A percentile compares a stretch with the other conserved stretches of the same genome.
phyloP scores from a whole-genome alignment of 1,140 invertebrate species.

The Holcopasites calliopsidis region DNA sequence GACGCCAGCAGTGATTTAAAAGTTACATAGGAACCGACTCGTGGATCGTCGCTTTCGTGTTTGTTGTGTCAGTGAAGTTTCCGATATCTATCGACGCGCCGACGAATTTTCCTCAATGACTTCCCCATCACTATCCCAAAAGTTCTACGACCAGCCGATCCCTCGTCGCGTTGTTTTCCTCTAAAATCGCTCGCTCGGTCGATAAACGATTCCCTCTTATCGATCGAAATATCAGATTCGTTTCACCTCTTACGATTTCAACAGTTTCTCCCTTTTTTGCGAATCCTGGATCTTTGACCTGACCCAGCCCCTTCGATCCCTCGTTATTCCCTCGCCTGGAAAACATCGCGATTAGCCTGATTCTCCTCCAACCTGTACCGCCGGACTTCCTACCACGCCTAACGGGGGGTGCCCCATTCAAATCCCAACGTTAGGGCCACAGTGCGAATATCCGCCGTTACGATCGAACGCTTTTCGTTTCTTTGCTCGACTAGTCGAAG shows the following conservation, averaged over 20 bases:
- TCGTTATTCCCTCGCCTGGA: background rate
- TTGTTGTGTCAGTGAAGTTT: background rate
- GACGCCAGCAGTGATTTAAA: constrained; percentile 4
- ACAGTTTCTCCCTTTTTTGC: background rate
- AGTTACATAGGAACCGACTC: background rate
- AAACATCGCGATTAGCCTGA: background rate
- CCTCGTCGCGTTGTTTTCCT: background rate
- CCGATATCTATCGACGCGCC: too few species aligned
- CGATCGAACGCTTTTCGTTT: background rate
- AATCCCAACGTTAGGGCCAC: background rate
- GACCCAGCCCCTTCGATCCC: too few species aligned
- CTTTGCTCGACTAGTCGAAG: background rate
- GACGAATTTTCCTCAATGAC: background rate
- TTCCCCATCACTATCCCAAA: background rate
- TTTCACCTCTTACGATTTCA: background rate
- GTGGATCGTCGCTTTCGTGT: background rate
- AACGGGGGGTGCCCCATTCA: background rate
- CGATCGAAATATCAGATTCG: constrained; percentile 2
- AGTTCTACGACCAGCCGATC: background rate
- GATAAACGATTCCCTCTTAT: constrained; percentile 3
- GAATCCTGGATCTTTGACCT: background rate
- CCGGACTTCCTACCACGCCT: constrained; percentile 24
- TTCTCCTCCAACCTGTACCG: background rate
- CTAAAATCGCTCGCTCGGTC: background rate
- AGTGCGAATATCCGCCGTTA: background rate